Conservation (phyloP, 1,140 invertebrate genomes). For the Manduca sexta region DNA sequence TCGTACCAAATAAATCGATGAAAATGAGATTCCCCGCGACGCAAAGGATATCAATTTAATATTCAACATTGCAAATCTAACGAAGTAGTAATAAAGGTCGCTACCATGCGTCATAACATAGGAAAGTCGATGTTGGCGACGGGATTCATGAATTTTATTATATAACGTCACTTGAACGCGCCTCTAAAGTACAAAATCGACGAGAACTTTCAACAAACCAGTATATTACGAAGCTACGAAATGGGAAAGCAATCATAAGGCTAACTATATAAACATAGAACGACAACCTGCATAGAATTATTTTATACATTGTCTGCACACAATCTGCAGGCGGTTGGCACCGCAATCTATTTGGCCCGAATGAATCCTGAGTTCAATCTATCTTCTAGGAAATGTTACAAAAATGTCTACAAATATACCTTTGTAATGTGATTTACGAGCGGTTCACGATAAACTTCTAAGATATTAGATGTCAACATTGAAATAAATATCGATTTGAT, state of each 20-base stretch:
- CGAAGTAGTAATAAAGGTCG: constrained; percentile 18
- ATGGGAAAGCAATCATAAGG: constrained; percentile 23
- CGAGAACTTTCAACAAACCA: constrained; percentile 36
- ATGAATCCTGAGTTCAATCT: constrained; percentile 12
- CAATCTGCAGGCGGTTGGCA: constrained; percentile 19
- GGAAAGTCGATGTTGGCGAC: constrained; percentile 11
- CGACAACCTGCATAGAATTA: constrained; percentile 11
- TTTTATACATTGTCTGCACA: constrained; percentile 20
- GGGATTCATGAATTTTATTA: constrained; percentile 37
- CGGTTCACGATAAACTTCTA: no score
- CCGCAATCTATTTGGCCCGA: constrained; percentile 8
- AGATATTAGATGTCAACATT: no score
- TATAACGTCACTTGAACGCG: constrained; percentile 37
- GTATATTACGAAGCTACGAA: constrained; percentile 34
- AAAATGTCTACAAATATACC: neutral
- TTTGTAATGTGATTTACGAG: no score
- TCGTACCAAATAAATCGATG: constrained; percentile 46
- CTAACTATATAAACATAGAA: constrained; percentile 10
- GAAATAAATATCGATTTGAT: no score
- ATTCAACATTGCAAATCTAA: constrained; percentile 19
- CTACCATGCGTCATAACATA: constrained; percentile 17
- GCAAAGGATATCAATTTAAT: constrained; percentile 32
- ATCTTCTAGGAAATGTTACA: neutral
- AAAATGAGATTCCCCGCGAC: constrained; percentile 30
- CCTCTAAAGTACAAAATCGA: constrained; percentile 27